A percentile compares a stretch with the other conserved stretches of the same genome.
These are phyloP conservation scores for Boloria euphrosyne DNA, from an alignment of 2,888 invertebrate genomes.

Conservation along the genomic window DNA sequence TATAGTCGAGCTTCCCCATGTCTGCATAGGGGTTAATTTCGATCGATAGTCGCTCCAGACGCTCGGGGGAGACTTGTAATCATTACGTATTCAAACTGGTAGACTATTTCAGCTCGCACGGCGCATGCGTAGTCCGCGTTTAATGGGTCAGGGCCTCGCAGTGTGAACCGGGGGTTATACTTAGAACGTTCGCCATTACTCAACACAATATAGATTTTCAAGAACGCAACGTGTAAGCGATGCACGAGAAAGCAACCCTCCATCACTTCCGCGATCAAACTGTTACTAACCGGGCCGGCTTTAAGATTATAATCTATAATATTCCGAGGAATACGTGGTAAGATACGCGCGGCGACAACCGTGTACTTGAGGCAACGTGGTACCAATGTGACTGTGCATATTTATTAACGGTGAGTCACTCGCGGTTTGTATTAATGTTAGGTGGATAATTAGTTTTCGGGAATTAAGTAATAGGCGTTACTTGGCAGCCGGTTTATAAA, in stretches of 20 bases:
- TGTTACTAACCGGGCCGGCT: conserved; percentile 22
- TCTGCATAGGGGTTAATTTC: conserved; percentile 53
- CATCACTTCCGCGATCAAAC: conserved; percentile 22
- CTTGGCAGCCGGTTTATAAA: conserved; percentile 49
- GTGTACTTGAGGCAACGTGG: conserved; percentile 30
- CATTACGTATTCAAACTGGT: conserved; percentile 72
- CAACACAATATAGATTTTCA: conserved; percentile 39
- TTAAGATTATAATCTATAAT: conserved; percentile 33
- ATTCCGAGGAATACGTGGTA: conserved; percentile 25
- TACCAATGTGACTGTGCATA: conserved; percentile 51
- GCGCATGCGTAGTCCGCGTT: conserved; percentile 72
- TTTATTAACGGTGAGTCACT: conserved; percentile 54
- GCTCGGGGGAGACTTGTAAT: conserved; percentile 67
- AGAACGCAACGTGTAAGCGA: conserved; percentile 34
- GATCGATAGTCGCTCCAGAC: conserved; percentile 60
- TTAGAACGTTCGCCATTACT: conserved; percentile 61
- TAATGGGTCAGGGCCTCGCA: conserved; percentile 75
- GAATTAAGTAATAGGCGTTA: conserved; percentile 33
- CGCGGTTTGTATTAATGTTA: conserved; percentile 49
- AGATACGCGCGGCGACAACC: conserved; percentile 26
- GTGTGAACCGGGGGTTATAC: conserved; percentile 71
- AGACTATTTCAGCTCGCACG: conserved; percentile 62
- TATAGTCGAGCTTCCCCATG: conserved; percentile 43
- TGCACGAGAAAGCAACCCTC: conserved; percentile 27
- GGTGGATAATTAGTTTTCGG: conserved; percentile 44